phyloP scores from a whole-genome alignment of 2,888 invertebrate species.

The Marasmarcha lunaedactyla region DNA sequence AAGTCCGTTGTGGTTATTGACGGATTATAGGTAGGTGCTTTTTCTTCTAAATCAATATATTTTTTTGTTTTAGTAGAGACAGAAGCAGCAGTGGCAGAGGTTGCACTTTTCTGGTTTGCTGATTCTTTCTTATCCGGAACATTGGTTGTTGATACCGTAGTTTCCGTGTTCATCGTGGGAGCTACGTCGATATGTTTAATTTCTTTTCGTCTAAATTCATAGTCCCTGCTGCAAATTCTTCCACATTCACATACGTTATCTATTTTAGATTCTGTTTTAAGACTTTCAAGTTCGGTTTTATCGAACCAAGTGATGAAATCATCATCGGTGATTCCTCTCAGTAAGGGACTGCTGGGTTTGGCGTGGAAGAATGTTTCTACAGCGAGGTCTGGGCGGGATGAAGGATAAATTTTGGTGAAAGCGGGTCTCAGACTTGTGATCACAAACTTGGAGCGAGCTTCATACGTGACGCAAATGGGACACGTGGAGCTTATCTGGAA shows the following conservation, averaged over 20 bases:
- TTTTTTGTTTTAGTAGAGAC: constrained; percentile 8
- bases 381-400: constrained; percentile 71
- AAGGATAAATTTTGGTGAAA: constrained; percentile 73
- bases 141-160: not conserved
- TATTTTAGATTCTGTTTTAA: constrained; percentile 50
- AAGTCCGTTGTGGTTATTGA: constrained; percentile 4
- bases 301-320: constrained; percentile 78
- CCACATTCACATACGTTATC: constrained; percentile 69
- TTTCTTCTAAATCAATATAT: too few species aligned
- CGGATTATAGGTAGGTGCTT: not conserved
- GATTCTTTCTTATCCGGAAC: not conserved
- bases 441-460: constrained; percentile 69
- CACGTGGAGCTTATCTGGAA: constrained; percentile 69
- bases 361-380: constrained; percentile 76
- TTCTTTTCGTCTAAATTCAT: constrained; percentile 38
- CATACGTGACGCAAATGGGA: constrained; percentile 73
- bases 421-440: constrained; percentile 74
- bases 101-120: constrained; percentile 8
- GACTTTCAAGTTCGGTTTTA: constrained; percentile 61
- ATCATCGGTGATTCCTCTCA: constrained; percentile 73
- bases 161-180: not conserved
- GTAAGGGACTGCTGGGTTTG: constrained; percentile 66
- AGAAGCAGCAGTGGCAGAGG: constrained; percentile 7
- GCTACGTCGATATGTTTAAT: not conserved
- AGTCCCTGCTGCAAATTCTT: constrained; percentile 55